Percentiles rank a stretch among this genome's conserved stretches.
Conservation (phyloP, 53 echinoderm and acorn worm genomes). For the Apostichopus leukothele region DNA sequence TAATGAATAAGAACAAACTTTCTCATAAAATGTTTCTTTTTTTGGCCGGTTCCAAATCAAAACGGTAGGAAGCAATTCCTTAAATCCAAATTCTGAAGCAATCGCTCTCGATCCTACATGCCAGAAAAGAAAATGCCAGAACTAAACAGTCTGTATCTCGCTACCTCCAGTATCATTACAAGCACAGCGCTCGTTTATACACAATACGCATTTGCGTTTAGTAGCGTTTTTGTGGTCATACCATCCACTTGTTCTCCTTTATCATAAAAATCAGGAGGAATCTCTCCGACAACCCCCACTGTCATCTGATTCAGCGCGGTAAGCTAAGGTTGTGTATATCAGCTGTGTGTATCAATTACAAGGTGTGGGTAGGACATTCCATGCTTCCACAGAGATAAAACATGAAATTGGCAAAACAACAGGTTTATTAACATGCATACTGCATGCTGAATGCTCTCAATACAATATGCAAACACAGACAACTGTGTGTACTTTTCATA, state of each 20-base stretch:
- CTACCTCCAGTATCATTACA: no score
- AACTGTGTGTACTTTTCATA: not conserved
- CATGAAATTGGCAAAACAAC: constrained; percentile 18
- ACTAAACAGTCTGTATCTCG: no score
- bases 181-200: no score
- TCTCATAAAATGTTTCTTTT: no score
- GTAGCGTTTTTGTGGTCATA: not conserved
- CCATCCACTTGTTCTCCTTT: constrained; percentile 31
- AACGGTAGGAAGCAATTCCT: no score
- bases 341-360: constrained; percentile 15
- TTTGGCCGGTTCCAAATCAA: no score
- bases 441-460: constrained; percentile 15
- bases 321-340: not conserved
- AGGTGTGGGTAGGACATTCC: constrained; percentile 16
- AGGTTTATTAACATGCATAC: constrained; percentile 29
- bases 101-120: no score
- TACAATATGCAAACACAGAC: not conserved
- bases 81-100: no score
- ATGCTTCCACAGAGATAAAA: constrained; percentile 27
- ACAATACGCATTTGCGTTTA: no score
- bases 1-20: no score
- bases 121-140: no score
- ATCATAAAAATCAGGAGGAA: not conserved
- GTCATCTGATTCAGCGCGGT: not conserved
- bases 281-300: not conserved